A percentile compares a stretch with the other conserved stretches of the same genome.
phyloP scores from a whole-genome alignment of 2,888 invertebrate genomes.

The Drosophila atripex region DNA sequence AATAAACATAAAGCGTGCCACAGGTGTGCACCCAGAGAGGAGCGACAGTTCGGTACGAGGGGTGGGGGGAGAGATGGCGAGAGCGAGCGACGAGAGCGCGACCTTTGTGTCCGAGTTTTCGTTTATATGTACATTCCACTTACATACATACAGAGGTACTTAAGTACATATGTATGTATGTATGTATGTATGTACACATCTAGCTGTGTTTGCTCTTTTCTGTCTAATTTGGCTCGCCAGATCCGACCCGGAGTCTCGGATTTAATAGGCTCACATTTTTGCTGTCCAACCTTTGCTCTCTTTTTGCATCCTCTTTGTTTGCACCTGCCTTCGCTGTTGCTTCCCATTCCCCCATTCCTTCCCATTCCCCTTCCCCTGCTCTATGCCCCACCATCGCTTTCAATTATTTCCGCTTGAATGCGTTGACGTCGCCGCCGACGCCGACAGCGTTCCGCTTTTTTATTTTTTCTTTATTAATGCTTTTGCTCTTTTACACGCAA shows the following conservation, averaged over 20 bases:
- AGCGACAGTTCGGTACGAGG: neutral
- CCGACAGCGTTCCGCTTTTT: constrained; percentile 18
- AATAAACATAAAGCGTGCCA: constrained; percentile 75
- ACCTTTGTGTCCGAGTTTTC: constrained; percentile 29
- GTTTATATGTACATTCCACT: constrained; percentile 29
- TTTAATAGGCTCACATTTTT: constrained; percentile 33
- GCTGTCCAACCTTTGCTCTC: constrained; percentile 29
- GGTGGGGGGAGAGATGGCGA: neutral
- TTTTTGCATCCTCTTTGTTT: constrained; percentile 22
- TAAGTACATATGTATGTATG: constrained; percentile 26
- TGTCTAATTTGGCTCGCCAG: constrained; percentile 27
- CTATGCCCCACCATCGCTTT: constrained; percentile 36
- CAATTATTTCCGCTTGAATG: constrained; percentile 63
- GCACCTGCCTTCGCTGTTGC: constrained; percentile 1
- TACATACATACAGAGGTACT: constrained; percentile 29
- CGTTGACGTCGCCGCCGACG: constrained; percentile 24
- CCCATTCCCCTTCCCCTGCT: neutral
- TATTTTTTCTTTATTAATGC: constrained; percentile 20
- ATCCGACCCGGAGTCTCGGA: constrained; percentile 17
- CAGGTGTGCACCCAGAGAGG: constrained; percentile 61
- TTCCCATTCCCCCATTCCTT: no score
- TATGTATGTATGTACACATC: constrained; percentile 22
- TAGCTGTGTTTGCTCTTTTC: constrained; percentile 19
- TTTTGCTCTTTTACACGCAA: constrained; percentile 10
- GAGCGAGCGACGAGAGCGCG: constrained; percentile 2